phyloP scores from a whole-genome alignment of 1,140 invertebrate genomes.

The Drosophila hydei region DNA sequence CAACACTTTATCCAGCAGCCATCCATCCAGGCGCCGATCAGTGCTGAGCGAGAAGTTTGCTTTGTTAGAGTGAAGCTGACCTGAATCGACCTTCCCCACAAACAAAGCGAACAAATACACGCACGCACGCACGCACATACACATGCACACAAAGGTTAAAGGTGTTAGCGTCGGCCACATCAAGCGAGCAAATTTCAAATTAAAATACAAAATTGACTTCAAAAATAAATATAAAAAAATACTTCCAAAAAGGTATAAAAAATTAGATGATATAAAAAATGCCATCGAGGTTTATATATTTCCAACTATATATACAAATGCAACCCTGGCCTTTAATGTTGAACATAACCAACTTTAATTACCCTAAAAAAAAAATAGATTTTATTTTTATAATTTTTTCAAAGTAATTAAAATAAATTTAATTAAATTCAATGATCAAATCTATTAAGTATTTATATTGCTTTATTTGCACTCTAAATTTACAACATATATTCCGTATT shows the following conservation, averaged over 20 bases:
- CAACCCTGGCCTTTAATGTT: no score
- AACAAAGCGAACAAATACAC: slow-evolving; percentile 10
- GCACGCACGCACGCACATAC: background rate
- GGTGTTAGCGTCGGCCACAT: slow-evolving; percentile 15
- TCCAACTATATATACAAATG: background rate
- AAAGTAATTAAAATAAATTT: no score
- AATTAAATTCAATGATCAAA: no score
- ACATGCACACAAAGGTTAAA: slow-evolving; percentile 29
- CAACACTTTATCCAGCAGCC: background rate
- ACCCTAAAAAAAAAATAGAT: no score
- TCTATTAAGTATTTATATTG: no score
- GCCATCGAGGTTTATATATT: background rate
- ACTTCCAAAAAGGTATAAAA: background rate
- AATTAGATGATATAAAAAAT: slow-evolving; percentile 2
- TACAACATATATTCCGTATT: no score
- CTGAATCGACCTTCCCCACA: slow-evolving; percentile 21
- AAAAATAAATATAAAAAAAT: background rate
- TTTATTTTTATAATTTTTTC: no score
- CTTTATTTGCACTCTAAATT: no score
- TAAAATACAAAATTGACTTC: background rate
- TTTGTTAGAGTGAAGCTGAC: no score
- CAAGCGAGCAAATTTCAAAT: slow-evolving; percentile 20
- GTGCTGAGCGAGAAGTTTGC: no score
- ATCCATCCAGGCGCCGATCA: no score
- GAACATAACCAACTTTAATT: background rate